These are phyloP conservation scores for Argyresthia goedartella DNA, from an alignment of 2,888 invertebrate species.

Conservation along the genomic window DNA sequence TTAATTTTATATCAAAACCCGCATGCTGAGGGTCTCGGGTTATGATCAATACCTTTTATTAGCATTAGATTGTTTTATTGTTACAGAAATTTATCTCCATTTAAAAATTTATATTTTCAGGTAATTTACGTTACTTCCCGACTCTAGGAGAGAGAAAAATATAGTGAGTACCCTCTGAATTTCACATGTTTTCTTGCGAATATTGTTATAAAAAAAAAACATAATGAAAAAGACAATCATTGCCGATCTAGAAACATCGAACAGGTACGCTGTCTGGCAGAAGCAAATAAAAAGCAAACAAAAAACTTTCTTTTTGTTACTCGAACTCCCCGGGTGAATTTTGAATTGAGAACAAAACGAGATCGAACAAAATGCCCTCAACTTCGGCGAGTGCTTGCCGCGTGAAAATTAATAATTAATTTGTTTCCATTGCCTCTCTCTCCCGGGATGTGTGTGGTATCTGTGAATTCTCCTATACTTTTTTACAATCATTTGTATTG, in stretches of 20 bases:
- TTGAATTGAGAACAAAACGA: slow-evolving; percentile 57
- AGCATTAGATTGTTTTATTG: neutral
- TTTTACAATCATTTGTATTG: too few species aligned
- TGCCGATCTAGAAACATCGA: neutral
- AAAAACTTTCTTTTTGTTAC: too few species aligned
- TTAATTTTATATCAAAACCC: slow-evolving; percentile 47
- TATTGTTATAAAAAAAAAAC: neutral
- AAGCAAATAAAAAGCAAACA: slow-evolving; percentile 33
- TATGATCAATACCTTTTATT: neutral
- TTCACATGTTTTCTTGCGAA: neutral
- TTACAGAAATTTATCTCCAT: neutral
- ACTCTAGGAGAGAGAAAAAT: slow-evolving; percentile 1
- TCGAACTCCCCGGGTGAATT: slow-evolving; percentile 44
- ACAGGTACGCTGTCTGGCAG: slow-evolving; percentile 7
- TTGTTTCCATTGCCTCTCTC: slow-evolving; percentile 50
- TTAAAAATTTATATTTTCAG: slow-evolving; percentile 9
- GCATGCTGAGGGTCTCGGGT: slow-evolving; percentile 27
- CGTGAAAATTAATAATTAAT: slow-evolving; percentile 65
- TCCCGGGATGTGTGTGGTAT: slow-evolving; percentile 34
- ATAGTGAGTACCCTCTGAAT: neutral
- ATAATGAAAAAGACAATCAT: neutral
- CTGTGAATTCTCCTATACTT: slow-evolving; percentile 4
- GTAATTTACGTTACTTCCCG: slow-evolving; percentile 9
- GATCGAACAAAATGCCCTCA: slow-evolving; percentile 38
- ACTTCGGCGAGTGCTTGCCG: slow-evolving; percentile 40